Evolutionary conservation across 1,140 invertebrate species (phyloP).

Genomic region (Penaeus vannamei): DNA sequence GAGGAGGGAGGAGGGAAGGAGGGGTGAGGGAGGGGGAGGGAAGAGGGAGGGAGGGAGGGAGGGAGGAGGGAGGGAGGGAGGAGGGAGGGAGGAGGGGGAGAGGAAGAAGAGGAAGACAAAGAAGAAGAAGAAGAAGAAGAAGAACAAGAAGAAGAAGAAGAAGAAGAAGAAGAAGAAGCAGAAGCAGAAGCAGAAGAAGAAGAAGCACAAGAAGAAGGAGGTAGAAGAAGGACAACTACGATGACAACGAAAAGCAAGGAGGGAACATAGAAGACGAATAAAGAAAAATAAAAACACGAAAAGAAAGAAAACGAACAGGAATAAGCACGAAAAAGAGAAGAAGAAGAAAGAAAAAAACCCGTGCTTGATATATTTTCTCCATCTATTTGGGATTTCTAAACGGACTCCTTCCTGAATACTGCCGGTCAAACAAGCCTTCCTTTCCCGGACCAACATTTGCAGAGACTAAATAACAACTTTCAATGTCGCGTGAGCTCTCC

Average conservation of each 20-base stretch:
- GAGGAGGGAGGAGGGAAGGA: no score
- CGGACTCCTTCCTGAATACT: no score
- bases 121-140: neutral
- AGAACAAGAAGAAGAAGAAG: neutral
- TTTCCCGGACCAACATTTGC: conserved; percentile 3
- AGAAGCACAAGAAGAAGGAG: neutral
- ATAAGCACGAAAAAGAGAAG: neutral
- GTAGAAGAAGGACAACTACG: neutral
- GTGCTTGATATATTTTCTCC: no score
- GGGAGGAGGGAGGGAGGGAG: neutral
- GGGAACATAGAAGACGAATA: neutral
- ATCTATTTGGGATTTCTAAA: no score
- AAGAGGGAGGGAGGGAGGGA: neutral
- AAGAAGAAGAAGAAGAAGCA: neutral
- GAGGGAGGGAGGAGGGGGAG: neutral
- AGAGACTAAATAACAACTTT: neutral
- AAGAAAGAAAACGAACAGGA: no score
- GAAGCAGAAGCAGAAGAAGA: neutral
- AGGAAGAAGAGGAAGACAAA: no score
- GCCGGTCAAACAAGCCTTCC: neutral
- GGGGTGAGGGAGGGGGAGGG: no score
- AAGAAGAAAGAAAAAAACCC: no score
- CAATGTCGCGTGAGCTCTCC: neutral
- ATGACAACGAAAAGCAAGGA: neutral
- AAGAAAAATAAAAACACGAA: neutral